Evolutionary conservation across 2,797 vertebrate genomes (phyloP), one percentile per base, ranked within the genome.

Genomic region (Aythya fuligula): DNA sequence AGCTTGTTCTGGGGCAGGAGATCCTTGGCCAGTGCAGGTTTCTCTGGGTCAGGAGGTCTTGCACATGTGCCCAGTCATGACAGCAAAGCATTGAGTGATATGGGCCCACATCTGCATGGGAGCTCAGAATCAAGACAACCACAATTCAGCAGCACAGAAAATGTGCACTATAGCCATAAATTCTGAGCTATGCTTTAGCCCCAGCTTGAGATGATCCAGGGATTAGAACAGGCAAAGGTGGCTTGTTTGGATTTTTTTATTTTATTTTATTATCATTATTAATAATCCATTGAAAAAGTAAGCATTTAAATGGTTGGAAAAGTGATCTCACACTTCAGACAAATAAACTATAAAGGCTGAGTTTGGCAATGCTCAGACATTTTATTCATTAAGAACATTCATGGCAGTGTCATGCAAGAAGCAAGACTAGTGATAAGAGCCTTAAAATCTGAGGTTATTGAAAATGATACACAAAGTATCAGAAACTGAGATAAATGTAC

Each of bases 381-480:
- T 58, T 77, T 62, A 28, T 54, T 64, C 17, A 64, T 54, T 78
- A 36, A 34, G 65, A 70, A 3, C 16, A 11, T 13, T 77, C 57
- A 43, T 27, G 49, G 22, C 62, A 78, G 20, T 57, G 30, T 71
- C 39, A 34, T 72, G 43, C 25, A 75, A 53, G 43, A 75, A 17
- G 32, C 43, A 78, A 78, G 66, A 54, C 32, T 58, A 21, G 7
- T 30, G 20, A 6, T 24, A 54, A 64, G 24, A 76, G 39, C 20
- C 22, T 79, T 88, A 64, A 85, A 90, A 75, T 76, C 51, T 57
- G 45, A 90, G 58, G 69, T 88, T 38, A n/a, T 38, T 85, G 79
- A 69, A 51, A 39, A 5, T 60, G 53, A 76, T 82, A 79, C 18
- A 69, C 6, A 19, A 85, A 72, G 45, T 20, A 75, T 75, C 72